These are phyloP conservation scores for Drosophila mettleri DNA, from an alignment of 2,888 invertebrate genomes.

Conservation along the genomic window DNA sequence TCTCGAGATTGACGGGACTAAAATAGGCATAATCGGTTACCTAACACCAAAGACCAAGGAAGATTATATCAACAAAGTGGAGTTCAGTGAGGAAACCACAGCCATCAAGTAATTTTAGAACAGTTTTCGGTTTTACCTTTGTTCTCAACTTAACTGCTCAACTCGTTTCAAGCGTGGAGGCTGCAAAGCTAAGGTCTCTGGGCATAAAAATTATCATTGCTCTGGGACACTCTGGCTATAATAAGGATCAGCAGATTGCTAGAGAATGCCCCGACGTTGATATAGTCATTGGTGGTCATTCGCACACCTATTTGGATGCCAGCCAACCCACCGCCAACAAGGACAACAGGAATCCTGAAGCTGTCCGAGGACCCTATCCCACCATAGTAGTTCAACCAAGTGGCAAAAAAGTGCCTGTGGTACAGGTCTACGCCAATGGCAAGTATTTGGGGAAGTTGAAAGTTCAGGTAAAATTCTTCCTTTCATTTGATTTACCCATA, in stretches of 20 bases:
- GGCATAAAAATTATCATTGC: slow-evolving; percentile 94
- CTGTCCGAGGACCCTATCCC: slow-evolving; percentile 90
- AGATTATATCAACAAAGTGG: slow-evolving; percentile 85
- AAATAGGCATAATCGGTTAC: slow-evolving; percentile 94
- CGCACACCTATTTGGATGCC: slow-evolving; percentile 94
- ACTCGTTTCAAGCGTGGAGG: slow-evolving; percentile 86
- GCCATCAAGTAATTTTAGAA: slow-evolving; percentile 86
- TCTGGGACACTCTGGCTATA: slow-evolving; percentile 94
- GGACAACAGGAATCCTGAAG: slow-evolving; percentile 51
- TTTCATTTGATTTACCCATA: neutral
- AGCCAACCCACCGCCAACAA: slow-evolving; percentile 85
- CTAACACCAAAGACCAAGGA: slow-evolving; percentile 91
- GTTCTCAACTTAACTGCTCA: no score
- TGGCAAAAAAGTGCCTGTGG: slow-evolving; percentile 91
- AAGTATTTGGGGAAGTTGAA: slow-evolving; percentile 94
- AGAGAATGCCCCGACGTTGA: slow-evolving; percentile 91
- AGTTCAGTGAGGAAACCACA: slow-evolving; percentile 89
- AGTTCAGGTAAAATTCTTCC: slow-evolving; percentile 82
- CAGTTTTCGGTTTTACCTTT: fast-evolving
- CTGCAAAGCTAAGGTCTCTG: slow-evolving; percentile 86
- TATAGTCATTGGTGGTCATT: slow-evolving; percentile 95
- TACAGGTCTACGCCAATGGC: slow-evolving; percentile 95
- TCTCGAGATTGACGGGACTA: slow-evolving; percentile 87
- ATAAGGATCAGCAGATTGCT: slow-evolving; percentile 91
- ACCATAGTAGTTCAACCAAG: slow-evolving; percentile 88